phyloP scores from a whole-genome alignment of 2,797 vertebrate genomes.

The Odontamblyopus rebecca region DNA sequence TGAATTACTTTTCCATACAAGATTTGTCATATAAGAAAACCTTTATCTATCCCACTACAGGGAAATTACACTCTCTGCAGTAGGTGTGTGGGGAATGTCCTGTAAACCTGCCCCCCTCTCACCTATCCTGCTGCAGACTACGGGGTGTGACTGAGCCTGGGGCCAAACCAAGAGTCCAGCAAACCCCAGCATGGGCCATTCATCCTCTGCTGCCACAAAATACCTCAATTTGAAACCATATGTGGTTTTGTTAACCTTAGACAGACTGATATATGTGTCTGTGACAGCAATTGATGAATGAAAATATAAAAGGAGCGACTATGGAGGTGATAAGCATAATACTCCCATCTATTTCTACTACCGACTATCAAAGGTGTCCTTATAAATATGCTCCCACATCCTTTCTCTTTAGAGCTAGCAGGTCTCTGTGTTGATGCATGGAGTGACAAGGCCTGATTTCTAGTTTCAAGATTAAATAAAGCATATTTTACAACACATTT shows the following conservation, averaged over 20 bases:
- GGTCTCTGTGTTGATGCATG: slow-evolving; percentile 18
- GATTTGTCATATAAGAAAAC: no score
- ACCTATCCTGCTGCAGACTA: slow-evolving; percentile 39
- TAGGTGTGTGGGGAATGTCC: slow-evolving; percentile 50
- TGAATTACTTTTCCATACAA: no score
- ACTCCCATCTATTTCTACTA: slow-evolving; percentile 12
- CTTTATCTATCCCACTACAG: no score
- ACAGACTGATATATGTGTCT: slow-evolving; percentile 22
- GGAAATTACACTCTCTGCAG: background rate
- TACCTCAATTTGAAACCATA: slow-evolving; percentile 52
- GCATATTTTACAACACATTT: background rate
- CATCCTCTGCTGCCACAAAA: slow-evolving; percentile 51
- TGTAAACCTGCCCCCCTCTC: slow-evolving; percentile 28
- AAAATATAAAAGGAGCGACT: slow-evolving; percentile 32
- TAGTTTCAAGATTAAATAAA: slow-evolving; percentile 2
- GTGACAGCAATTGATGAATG: slow-evolving; percentile 39
- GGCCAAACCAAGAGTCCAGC: slow-evolving; percentile 46
- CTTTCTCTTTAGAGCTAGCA: slow-evolving; percentile 22
- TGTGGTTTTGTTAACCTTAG: slow-evolving; percentile 51
- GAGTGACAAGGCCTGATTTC: background rate
- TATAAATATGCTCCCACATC: slow-evolving; percentile 26
- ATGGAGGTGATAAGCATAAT: slow-evolving; percentile 27
- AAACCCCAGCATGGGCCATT: slow-evolving; percentile 40
- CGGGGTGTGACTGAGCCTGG: slow-evolving; percentile 55
- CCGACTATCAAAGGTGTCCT: slow-evolving; percentile 16